Base-by-base conservation (phyloP, 2,113 vertebrate species). In the Sebastes fasciatus region DNA sequence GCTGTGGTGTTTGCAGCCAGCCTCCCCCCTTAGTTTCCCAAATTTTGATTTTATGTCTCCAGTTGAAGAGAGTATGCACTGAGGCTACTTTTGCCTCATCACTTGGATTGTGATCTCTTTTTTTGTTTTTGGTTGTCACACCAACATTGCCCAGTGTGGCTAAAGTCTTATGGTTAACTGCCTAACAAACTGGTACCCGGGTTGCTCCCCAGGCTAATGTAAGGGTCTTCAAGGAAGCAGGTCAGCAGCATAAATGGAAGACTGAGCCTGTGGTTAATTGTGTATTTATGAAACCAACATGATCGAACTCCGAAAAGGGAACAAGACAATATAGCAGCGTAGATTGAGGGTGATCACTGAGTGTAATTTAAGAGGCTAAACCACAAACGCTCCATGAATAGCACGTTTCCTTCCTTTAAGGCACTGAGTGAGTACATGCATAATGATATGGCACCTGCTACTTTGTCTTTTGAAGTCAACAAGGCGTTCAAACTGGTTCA, bases 241-340 rank as follows among this genome's bases (percentile, higher is more conserved):
- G n/a, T 23, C 17, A 67, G 48, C n/a, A 58, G 26, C 54, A 84
- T 64, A 82, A 79, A 82, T 43, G 67, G 16, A 45, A 34, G 16
- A 93, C 91, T 74, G 91, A 93, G 94, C 92, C 89, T 94, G 94
- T 95, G 94, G 95, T 95, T 95, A 94, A 94, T 85, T 95, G 91
- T 94, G 90, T 95, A 93, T 82, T 94, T 77, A 94, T 94, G 89
- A 95, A 96, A 93, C 93, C 92, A 96, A 94, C 93, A 93, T 94
- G 94, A 63, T 42, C 79, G 4, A 77, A 17, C 19, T 42, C 34
- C 74, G n/a, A 60, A 58, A 65, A 49, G 52, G 46, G 21, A 75
- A 63, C 8, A 40, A 13, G 19, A 68, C 11, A 49, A 23, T 17
- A 61, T 17, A 40, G 46, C 48, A 55, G 57, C 55, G 58, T 63